Conservation (phyloP, 2,888 invertebrate genomes). For the Polia nebulosa region DNA sequence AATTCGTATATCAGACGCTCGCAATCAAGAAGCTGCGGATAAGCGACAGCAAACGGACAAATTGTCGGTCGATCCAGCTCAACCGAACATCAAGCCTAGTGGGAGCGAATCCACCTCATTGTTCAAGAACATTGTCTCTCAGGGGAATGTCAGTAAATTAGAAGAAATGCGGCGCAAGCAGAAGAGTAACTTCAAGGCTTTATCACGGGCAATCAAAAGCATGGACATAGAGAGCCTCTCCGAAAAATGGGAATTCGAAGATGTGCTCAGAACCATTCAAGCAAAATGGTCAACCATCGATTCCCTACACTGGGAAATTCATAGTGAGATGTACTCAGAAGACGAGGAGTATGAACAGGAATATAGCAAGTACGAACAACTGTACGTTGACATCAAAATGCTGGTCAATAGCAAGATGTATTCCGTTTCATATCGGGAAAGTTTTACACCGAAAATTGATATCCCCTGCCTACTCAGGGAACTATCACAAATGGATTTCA, state of each 20-base stretch:
- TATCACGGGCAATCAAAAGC: too few relatives aligned
- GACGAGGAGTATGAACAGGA: conserved; percentile 3
- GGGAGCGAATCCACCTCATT: too few relatives aligned
- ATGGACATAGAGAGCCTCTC: too few relatives aligned
- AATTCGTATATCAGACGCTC: background rate
- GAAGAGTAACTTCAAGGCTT: too few relatives aligned
- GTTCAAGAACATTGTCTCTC: too few relatives aligned
- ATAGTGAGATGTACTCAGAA: background rate
- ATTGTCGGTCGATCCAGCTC: too few relatives aligned
- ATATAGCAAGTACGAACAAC: too few relatives aligned
- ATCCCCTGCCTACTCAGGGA: conserved; percentile 13
- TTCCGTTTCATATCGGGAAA: background rate
- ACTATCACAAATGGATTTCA: conserved; percentile 9
- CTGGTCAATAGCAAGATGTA: conserved; percentile 4
- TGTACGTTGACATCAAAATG: conserved; percentile 1
- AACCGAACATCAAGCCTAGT: too few relatives aligned
- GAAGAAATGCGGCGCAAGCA: too few relatives aligned
- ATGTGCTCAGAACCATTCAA: conserved; percentile 2
- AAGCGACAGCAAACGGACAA: background rate
- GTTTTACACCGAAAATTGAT: conserved; percentile 2
- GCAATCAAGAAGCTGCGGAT: background rate
- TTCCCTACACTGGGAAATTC: conserved; percentile 24
- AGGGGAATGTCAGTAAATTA: too few relatives aligned
- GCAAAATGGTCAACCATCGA: conserved; percentile 14
- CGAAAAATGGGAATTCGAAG: conserved; percentile 17